phyloP scores from a whole-genome alignment of 2,888 invertebrate genomes.

The Patella ulyssiponensis region DNA sequence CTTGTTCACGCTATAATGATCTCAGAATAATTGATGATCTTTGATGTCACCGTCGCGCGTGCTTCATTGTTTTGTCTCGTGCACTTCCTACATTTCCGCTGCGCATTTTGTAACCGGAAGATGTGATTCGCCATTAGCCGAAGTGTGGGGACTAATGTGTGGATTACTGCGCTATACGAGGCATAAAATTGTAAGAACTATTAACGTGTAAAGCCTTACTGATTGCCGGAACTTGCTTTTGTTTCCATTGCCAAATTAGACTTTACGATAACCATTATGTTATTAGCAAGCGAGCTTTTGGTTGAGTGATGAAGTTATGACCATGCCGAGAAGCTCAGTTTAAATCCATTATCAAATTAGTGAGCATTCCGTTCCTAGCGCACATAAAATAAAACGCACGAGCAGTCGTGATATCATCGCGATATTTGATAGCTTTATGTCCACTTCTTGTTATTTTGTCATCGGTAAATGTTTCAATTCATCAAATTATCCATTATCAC shows the following conservation, averaged over 20 bases:
- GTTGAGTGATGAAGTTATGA: conserved; percentile 1
- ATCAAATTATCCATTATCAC: conserved; percentile 9
- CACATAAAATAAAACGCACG: conserved; percentile 12
- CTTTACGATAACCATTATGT: not conserved
- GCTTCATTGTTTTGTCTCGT: conserved; percentile 4
- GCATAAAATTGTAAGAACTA: not conserved
- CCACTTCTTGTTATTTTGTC: conserved; percentile 2
- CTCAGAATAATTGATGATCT: not conserved
- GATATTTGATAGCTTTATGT: conserved; percentile 5
- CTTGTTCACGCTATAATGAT: not conserved
- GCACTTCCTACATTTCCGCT: conserved; percentile 25
- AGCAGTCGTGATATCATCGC: not conserved
- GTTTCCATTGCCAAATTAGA: not conserved
- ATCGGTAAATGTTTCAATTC: not conserved
- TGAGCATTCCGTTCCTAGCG: conserved; percentile 1
- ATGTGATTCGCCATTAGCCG: conserved; percentile 28
- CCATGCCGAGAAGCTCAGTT: not conserved
- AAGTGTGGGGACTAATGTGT: not conserved
- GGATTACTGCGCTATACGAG: conserved; percentile 7
- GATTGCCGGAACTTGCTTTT: conserved; percentile 1
- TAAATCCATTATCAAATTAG: conserved; percentile 8
- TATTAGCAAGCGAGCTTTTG: not conserved
- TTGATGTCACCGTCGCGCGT: not conserved
- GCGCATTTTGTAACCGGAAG: conserved; percentile 36
- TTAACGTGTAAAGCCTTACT: not conserved